Evolutionary conservation across 2,888 invertebrate genomes (phyloP).

Genomic region (Myopa tessellatipennis): DNA sequence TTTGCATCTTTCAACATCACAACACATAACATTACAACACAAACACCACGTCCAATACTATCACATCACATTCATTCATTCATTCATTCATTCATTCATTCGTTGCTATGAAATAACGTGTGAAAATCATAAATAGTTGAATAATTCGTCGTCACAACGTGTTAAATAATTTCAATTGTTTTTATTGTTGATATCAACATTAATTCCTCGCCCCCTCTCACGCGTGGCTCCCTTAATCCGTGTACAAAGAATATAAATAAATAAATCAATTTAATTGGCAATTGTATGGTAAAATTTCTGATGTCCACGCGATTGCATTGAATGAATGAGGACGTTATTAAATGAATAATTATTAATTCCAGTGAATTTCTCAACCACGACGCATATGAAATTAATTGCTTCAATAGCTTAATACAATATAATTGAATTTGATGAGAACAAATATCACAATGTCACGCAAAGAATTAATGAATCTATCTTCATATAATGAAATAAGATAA

Average conservation of each 20-base stretch:
- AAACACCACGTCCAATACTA: too few species aligned
- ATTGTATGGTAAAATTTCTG: slow-evolving; percentile 26
- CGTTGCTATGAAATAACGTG: background rate
- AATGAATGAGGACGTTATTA: background rate
- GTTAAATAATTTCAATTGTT: background rate
- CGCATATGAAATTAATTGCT: background rate
- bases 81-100: background rate
- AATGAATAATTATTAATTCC: too few species aligned
- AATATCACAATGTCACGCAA: background rate
- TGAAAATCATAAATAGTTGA: background rate
- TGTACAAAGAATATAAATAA: background rate
- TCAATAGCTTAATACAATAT: background rate
- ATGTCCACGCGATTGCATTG: slow-evolving; percentile 7
- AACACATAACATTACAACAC: too few species aligned
- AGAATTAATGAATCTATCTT: too few species aligned
- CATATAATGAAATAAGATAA: too few species aligned
- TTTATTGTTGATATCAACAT: background rate
- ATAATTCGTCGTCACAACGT: background rate
- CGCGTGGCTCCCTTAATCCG: too few species aligned
- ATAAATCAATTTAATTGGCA: slow-evolving; percentile 38
- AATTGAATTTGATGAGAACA: slow-evolving; percentile 27
- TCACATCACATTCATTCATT: too few species aligned
- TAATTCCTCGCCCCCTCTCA: too few species aligned
- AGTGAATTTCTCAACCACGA: too few species aligned
- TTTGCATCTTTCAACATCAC: too few species aligned